A percentile compares a stretch with the other conserved stretches of the same genome.
Evolutionary conservation across 1,140 invertebrate genomes (phyloP).

Genomic region (Palaemon carinicauda): DNA sequence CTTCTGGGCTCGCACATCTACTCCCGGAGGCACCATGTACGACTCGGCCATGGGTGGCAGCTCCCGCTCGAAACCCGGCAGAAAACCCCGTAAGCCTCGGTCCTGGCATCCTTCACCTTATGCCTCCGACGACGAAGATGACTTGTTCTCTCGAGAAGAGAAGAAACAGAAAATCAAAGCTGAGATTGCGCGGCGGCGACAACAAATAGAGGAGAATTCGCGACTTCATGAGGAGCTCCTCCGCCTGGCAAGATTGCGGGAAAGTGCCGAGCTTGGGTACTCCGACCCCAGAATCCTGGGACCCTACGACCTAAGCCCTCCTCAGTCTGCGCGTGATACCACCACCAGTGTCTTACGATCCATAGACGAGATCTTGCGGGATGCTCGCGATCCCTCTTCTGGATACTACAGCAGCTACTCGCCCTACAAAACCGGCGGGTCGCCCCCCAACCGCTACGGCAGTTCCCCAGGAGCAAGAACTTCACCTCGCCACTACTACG

Average conservation of each 20-base stretch:
- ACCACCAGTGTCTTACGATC: conserved; percentile 67
- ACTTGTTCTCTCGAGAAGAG: conserved; percentile 68
- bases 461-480: conserved; percentile 47
- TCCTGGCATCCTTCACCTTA: conserved; percentile 73
- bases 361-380: conserved; percentile 68
- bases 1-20: conserved; percentile 60
- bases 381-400: conserved; percentile 61
- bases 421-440: conserved; percentile 49
- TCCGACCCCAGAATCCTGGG: conserved; percentile 48
- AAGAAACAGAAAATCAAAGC: conserved; percentile 73
- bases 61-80: conserved; percentile 59
- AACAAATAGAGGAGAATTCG: conserved; percentile 73
- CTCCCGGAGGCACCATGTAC: conserved; percentile 36
- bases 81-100: conserved; percentile 65
- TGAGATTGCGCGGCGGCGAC: conserved; percentile 72
- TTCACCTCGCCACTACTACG: conserved; percentile 58
- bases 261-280: conserved; percentile 64
- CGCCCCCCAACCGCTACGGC: conserved; percentile 54
- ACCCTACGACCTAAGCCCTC: conserved; percentile 61
- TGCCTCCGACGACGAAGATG: conserved; percentile 67
- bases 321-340: conserved; percentile 59
- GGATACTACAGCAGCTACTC: conserved; percentile 55
- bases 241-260: conserved; percentile 67
- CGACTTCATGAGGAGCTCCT: conserved; percentile 71
- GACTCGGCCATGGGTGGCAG: conserved; percentile 35